Conservation (phyloP, 2,113 vertebrate species). For the Callopanchax toddi region DNA sequence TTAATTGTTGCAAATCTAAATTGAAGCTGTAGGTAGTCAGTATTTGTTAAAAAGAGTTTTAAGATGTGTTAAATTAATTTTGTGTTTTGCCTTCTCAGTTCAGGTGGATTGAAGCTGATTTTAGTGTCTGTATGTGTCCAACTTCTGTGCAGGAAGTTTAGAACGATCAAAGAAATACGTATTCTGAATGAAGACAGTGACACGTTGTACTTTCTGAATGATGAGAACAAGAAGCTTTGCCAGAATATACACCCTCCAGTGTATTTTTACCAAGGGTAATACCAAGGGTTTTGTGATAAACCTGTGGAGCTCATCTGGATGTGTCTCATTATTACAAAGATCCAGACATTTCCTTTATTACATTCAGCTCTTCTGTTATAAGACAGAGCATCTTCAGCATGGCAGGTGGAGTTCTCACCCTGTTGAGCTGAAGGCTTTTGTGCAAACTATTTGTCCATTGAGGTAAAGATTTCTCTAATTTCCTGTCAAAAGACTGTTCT, state of each 20-base stretch:
- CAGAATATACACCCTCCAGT: too few relatives aligned
- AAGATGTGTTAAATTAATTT: not conserved
- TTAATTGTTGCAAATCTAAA: too few relatives aligned
- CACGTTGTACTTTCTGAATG: too few relatives aligned
- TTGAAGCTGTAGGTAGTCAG: too few relatives aligned
- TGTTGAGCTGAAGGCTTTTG: conserved; percentile 18
- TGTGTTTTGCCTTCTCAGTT: not conserved
- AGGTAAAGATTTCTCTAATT: conserved; percentile 35
- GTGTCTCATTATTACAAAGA: not conserved
- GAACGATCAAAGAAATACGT: too few relatives aligned
- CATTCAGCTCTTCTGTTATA: not conserved
- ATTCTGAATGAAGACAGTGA: too few relatives aligned
- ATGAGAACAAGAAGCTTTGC: not conserved
- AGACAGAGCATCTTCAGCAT: not conserved
- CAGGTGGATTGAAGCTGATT: not conserved
- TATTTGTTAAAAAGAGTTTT: too few relatives aligned
- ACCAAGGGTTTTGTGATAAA: too few relatives aligned
- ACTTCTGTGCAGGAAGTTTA: too few relatives aligned
- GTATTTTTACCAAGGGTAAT: too few relatives aligned
- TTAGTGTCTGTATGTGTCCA: too few relatives aligned
- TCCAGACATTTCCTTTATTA: not conserved
- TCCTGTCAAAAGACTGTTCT: conserved; percentile 27
- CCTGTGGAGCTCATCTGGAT: too few relatives aligned
- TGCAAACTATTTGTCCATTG: conserved; percentile 13
- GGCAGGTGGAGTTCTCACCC: conserved; percentile 19